These are phyloP conservation scores for Eulacestoma nigropectus DNA, from an alignment of 2,113 vertebrate species.

Conservation along the genomic window DNA sequence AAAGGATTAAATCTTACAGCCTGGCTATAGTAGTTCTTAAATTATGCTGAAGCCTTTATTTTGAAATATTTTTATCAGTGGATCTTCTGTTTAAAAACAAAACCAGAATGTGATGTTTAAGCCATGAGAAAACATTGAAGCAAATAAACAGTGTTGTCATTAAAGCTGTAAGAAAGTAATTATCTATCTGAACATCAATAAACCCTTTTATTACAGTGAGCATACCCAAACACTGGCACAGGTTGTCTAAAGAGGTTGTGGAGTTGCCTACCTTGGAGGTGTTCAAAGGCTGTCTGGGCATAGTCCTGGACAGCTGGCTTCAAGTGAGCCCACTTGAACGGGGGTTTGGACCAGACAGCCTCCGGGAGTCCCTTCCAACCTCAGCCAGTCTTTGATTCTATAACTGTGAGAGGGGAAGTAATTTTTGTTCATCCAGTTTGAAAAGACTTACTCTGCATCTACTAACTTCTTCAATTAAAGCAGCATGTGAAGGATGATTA, in stretches of 20 bases:
- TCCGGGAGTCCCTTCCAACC: not conserved
- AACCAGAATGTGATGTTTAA: not conserved
- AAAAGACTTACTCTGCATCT: not conserved
- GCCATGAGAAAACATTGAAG: not conserved
- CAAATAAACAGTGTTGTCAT: not conserved
- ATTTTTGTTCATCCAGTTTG: not conserved
- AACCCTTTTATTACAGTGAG: not conserved
- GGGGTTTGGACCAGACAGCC: not conserved
- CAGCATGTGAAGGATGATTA: not conserved
- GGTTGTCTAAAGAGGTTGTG: not conserved
- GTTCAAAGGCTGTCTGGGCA: not conserved
- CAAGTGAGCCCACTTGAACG: not conserved
- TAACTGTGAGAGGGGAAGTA: not conserved
- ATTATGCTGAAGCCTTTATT: not conserved
- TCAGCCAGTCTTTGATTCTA: not conserved
- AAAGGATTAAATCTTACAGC: not conserved
- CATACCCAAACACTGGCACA: not conserved
- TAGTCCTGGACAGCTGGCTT: not conserved
- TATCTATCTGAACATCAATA: not conserved
- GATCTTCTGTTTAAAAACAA: not conserved
- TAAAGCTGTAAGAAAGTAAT: not conserved
- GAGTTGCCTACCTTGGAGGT: not conserved
- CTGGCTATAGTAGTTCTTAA: not conserved
- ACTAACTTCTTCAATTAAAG: not conserved
- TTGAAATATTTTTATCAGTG: not conserved